A percentile compares a stretch with the other conserved stretches of the same genome.
These are phyloP conservation scores for Myotis vivesi DNA, from an alignment of 2,797 vertebrate genomes.

Conservation along the genomic window DNA sequence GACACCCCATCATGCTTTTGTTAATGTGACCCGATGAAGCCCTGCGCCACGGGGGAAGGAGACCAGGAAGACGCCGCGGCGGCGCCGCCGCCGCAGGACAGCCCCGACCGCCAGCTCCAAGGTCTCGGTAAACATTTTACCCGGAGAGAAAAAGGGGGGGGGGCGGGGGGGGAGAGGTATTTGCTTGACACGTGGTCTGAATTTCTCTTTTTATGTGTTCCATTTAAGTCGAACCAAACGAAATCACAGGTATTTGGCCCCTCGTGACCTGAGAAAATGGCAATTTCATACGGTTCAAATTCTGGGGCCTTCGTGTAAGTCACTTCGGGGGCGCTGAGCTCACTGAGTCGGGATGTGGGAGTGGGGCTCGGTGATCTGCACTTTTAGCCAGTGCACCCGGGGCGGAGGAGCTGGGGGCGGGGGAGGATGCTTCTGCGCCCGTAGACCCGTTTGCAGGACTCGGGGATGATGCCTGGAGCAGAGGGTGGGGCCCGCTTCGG, in stretches of 20 bases:
- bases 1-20: conserved; percentile 95
- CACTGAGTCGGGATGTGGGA: background rate
- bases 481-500: rapidly evolving
- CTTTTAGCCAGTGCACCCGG: background rate
- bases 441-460: background rate
- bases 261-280: background rate
- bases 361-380: background rate
- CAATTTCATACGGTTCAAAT: background rate
- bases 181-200: background rate
- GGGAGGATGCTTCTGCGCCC: rapidly evolving
- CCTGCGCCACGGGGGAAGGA: background rate
- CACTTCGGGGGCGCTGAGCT: background rate
- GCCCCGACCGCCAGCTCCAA: no score
- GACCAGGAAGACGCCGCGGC: no score
- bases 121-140: background rate
- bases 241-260: background rate
- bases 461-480: no score
- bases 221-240: background rate
- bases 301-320: background rate
- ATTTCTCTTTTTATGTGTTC: background rate
- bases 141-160: background rate
- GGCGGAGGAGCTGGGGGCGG: no score
- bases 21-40: conserved; percentile 68
- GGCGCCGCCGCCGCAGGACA: no score
- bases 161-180: no score